Evolutionary conservation across 2,113 vertebrate genomes (phyloP).

Genomic region (Syngnathus scovelli): DNA sequence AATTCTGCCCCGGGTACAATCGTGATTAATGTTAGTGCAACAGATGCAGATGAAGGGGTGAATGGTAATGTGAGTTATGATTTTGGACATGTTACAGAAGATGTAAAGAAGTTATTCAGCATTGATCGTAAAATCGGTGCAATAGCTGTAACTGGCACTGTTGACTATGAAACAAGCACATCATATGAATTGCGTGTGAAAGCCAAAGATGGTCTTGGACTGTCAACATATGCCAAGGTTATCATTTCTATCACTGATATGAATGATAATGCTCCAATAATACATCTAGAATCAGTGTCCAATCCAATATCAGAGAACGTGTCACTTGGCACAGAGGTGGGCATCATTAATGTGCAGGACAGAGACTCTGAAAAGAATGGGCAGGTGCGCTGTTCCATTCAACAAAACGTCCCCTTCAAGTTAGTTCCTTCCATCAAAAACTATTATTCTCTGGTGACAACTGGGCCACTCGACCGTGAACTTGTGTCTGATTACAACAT

Average conservation of each 20-base stretch:
- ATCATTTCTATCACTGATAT: constrained; percentile 67
- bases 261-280: constrained; percentile 73
- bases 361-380: constrained; percentile 52
- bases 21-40: constrained; percentile 66
- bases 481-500: too few species aligned
- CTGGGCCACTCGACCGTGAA: constrained; percentile 52
- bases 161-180: constrained; percentile 68
- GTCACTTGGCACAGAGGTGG: constrained; percentile 62
- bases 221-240: constrained; percentile 62
- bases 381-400: constrained; percentile 51
- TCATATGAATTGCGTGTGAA: constrained; percentile 72
- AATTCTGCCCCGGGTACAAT: constrained; percentile 31
- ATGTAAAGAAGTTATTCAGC: constrained; percentile 55
- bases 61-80: constrained; percentile 73
- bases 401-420: constrained; percentile 44
- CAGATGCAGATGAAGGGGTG: constrained; percentile 71
- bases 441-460: constrained; percentile 56
- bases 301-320: constrained; percentile 59
- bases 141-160: constrained; percentile 53
- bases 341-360: constrained; percentile 61
- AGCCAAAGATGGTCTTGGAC: constrained; percentile 68
- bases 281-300: constrained; percentile 65
- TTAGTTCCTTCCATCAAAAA: constrained; percentile 53
- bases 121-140: constrained; percentile 66
- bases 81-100: constrained; percentile 61